Base-by-base conservation (phyloP, 1,140 invertebrate species). In the Halictus rubicundus region DNA sequence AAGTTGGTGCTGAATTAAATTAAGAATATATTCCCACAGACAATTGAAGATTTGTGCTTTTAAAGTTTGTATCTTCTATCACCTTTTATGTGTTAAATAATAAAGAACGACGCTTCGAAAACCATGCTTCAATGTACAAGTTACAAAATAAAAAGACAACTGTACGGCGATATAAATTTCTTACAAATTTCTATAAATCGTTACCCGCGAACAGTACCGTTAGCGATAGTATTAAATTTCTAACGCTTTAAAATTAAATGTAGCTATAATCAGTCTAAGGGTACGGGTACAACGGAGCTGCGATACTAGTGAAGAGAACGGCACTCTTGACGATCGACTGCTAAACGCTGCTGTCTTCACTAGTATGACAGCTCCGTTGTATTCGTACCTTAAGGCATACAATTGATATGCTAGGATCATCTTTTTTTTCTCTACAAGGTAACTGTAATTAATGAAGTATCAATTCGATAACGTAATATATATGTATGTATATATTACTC, bases 381-480 rank as follows among this genome's bases (percentile, higher is more conserved):
- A 32, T 32, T 32, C 32, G 32, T 32, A 32, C 32, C 32, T 32
- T 32, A 32, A 68, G 65, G 59, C 66, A 74, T 75, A 74, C 49
- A 57, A 42, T 80, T 85, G 83, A 85, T 85, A 85, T 84, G 83
- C 77, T 63, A 80, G 74, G 74, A 79, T 72, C 66, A 80, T 61
- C 46, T 10, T 84, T 59, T 16, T 21, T 59, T 14, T 23, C 27
- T 84, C 84, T 19, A 32, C 73, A 68, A 63, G 70, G 71, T 60
- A 69, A 79, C 57, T 54, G 49, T 68, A 75, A 59, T 80, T 63
- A 76, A 39, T 27, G 59, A 59, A 49, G 64, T 70, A 16, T 49
- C 61, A 84, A 83, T 16, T 42, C 59, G 57, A 46, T 39, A 16
- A 54, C 21, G 19, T 32, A 61, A n/a, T n/a, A n/a, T n/a, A n/a